Evolutionary conservation across 2,888 invertebrate species (phyloP), one percentile per base, ranked within the genome.

Genomic region (Ophion obscuratus): DNA sequence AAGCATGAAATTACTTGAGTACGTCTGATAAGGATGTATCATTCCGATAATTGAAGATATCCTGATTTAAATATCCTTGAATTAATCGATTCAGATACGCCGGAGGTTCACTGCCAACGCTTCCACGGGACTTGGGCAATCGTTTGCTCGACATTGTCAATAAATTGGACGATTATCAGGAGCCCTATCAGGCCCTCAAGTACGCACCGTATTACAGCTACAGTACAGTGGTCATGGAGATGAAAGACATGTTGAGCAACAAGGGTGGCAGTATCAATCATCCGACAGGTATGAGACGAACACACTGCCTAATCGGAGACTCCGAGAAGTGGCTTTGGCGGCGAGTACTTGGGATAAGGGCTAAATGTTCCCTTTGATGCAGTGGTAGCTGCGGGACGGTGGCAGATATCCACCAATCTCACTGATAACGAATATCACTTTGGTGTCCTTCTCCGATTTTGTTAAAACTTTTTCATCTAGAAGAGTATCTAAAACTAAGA

Each of bases 161-260:
- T 81, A 96, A 96, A 92, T 95, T 96, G 68, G 96, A 96, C 91
- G 97, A 97, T 92, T 97, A 97, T 94, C 97, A 97, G 92, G 97
- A 97, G 94, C 97, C 97, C 62, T 97, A 97, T 94, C 97, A 97
- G 94, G 96, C 97, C 27, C 94, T 97, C 89, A 96, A 96, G 93
- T 97, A 96, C 92, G 96, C 97, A 17, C 97, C 97, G 2, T 97
- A 97, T 93, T 97, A 97, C 93, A 96, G 96, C 92, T 97, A 97
- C 94, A 97, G 96, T 93, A 96, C 97, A 44, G 96, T 97, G 71
- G 95, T 97, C 91, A 95, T 97, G 94, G 97, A 97, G 94, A 97
- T 97, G 96, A 96, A 96, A 93, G 96, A 97, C 94, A 96, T 96
- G 92, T 95, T 95, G 87, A 95, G 95, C 92, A 94, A 93, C 91